Evolutionary conservation across 1,140 invertebrate species (phyloP).

Genomic region (Hylaeus volcanicus): DNA sequence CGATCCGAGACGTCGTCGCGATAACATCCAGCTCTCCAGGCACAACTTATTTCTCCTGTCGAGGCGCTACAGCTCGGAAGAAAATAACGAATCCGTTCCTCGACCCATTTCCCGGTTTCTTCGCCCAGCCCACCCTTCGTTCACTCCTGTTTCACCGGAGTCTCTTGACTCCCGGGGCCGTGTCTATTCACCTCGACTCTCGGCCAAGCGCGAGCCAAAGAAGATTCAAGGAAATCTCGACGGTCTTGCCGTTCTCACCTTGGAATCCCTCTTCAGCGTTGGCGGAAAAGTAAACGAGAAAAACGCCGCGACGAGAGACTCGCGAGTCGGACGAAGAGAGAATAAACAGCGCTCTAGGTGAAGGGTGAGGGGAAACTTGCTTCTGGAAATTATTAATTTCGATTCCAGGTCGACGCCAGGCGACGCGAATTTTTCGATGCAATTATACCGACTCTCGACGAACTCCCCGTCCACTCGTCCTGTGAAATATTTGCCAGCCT

Average conservation of each 20-base stretch:
- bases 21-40: slow-evolving; percentile 19
- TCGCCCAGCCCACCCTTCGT: not conserved
- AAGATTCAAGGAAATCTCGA: slow-evolving; percentile 46
- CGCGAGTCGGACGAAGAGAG: not conserved
- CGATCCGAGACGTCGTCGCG: slow-evolving; percentile 18
- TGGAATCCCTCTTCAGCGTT: slow-evolving; percentile 26
- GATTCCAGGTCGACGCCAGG: slow-evolving; percentile 23
- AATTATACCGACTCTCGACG: slow-evolving; percentile 5
- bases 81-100: slow-evolving; percentile 50
- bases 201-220: slow-evolving; percentile 38
- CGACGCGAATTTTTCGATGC: slow-evolving; percentile 42
- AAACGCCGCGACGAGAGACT: too few species aligned
- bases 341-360: not conserved
- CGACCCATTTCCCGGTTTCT: slow-evolving; percentile 40
- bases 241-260: slow-evolving; percentile 46
- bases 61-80: slow-evolving; percentile 27
- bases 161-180: slow-evolving; percentile 15
- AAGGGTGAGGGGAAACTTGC: too few species aligned
- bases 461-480: not conserved
- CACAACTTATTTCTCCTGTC: slow-evolving; percentile 29
- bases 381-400: slow-evolving; percentile 52
- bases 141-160: not conserved
- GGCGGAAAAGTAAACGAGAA: not conserved
- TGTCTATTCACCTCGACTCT: slow-evolving; percentile 53
- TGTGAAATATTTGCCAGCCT: not conserved